Percentiles rank a stretch among this genome's conserved stretches.
These are phyloP conservation scores for Halcyon senegalensis DNA, from an alignment of 2,113 vertebrate species.

Conservation along the genomic window DNA sequence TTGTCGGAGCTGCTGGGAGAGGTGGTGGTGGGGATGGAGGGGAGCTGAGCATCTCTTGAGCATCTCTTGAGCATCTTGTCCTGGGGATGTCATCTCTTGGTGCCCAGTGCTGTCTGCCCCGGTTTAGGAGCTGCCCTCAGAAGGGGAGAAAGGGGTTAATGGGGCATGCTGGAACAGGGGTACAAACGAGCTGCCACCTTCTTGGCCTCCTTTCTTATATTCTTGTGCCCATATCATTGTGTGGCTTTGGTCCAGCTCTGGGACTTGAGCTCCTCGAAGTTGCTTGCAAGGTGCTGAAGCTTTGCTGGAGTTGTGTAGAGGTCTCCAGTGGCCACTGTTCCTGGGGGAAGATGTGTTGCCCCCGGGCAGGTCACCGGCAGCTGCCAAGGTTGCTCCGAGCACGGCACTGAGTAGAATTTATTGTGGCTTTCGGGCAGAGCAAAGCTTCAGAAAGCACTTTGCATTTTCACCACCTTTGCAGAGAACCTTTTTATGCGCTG, in stretches of 20 bases:
- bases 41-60: neutral
- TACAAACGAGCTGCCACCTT: neutral
- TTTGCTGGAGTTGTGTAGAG: neutral
- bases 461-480: neutral
- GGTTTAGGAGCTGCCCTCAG: neutral
- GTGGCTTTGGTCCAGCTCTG: neutral
- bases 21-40: neutral
- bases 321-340: accelerated
- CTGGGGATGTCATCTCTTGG: neutral
- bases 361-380: accelerated
- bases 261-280: neutral
- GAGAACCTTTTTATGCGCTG: neutral
- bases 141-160: neutral
- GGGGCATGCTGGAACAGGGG: neutral
- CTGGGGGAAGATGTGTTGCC: accelerated
- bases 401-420: accelerated
- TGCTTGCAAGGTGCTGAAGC: neutral
- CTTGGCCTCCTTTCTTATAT: neutral
- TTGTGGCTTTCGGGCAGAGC: neutral
- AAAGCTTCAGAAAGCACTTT: neutral
- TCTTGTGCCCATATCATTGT: neutral
- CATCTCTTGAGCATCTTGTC: neutral
- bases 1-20: neutral
- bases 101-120: accelerated
- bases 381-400: accelerated